A percentile compares a stretch with the other conserved stretches of the same genome.
phyloP scores from a whole-genome alignment of 1,140 invertebrate species.

The Latrodectus geometricus region DNA sequence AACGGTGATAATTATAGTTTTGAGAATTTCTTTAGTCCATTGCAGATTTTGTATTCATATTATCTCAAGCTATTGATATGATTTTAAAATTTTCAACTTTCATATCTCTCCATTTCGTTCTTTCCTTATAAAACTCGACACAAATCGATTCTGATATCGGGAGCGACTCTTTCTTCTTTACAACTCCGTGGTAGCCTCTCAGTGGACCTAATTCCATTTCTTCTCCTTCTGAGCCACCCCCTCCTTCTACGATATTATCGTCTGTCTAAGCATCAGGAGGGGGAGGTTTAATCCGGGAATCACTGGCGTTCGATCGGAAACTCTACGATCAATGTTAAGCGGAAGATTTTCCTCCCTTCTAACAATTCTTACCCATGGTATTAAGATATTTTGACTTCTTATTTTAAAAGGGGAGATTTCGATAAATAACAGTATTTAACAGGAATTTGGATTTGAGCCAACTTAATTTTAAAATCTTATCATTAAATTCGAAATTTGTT shows the following conservation, averaged over 20 bases:
- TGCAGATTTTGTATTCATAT: no score
- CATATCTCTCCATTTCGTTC: not conserved
- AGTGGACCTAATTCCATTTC: conserved; percentile 17
- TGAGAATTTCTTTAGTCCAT: no score
- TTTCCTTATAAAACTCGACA: not conserved
- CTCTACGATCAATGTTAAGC: conserved; percentile 25
- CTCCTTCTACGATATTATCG: not conserved
- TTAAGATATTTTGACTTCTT: no score
- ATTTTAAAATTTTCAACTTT: not conserved
- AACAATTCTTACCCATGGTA: no score
- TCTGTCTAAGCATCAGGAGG: conserved; percentile 13
- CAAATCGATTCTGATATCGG: not conserved
- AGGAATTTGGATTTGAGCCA: no score
- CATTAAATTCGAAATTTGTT: no score
- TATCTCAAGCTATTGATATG: not conserved
- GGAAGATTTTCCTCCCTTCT: not conserved
- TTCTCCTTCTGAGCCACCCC: not conserved
- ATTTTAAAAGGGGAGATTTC: no score
- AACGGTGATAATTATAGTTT: no score
- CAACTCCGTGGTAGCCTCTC: not conserved
- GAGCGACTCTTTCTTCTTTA: not conserved
- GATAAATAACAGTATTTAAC: no score
- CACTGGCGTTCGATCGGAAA: conserved; percentile 7
- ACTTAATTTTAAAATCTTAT: no score
- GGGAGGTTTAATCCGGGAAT: conserved; percentile 31